Base-by-base conservation (phyloP, 2,113 vertebrate genomes). In the Callospermophilus lateralis region DNA sequence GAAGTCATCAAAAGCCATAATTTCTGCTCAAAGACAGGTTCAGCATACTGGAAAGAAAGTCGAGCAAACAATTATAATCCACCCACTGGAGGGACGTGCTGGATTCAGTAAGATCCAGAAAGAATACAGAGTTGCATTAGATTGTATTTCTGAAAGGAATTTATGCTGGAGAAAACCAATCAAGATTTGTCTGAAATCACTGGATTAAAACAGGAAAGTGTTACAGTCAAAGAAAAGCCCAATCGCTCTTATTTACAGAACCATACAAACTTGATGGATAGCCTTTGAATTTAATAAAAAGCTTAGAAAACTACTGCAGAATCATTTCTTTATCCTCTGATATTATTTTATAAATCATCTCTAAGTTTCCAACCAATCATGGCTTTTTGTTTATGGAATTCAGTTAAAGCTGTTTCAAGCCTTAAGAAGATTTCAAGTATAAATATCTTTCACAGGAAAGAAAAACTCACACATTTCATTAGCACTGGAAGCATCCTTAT, bases 401-500 rank as follows among this genome's bases (percentile, higher is more conserved):
- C 72, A 67, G 80, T 86, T 83, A 78, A 96, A 87, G 85, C 72
- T 61, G 72, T 53, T 74, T 73, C 48, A 65, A 77, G 70, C 85
- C 63, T 93, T 78, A 90, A 65, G 89, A 89, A 92, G 67, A 90
- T 88, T 96, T 94, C 48, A 65, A 63, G 32, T 95, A 96, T 95
- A 97, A 97, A 96, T 97, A 97, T 89, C 96, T 91, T 94, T 90
- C 77, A 90, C 92, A 95, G 94, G 94, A 97, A 96, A 84, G 92
- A 93, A 96, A 93, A 94, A 26, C 92, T 95, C 81, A 86, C 96
- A 90, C n/a, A 72, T 96, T 92, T 90, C 80, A 83, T 87, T 68
- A 93, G 55, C 89, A 93, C 89, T 68, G 80, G 45, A 53, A 87
- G 55, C 67, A 48, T 93, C 90, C 58, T 63, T 78, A 79, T 78